These are phyloP conservation scores for Elgaria multicarinata DNA, from an alignment of 2,113 vertebrate species.

Conservation along the genomic window DNA sequence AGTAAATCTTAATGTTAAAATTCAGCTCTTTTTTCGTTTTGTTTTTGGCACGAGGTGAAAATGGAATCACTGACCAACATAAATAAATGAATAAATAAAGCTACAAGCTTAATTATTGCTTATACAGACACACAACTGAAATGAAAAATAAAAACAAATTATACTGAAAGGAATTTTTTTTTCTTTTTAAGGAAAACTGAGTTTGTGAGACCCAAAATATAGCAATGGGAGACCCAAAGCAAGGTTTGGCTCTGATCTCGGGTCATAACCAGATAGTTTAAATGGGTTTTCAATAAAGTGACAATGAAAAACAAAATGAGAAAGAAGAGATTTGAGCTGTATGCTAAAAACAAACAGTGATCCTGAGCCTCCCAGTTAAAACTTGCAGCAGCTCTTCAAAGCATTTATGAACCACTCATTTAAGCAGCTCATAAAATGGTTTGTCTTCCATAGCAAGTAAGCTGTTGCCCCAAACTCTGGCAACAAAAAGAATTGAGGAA, in stretches of 20 bases:
- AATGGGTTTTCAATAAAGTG: background rate
- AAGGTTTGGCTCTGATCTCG: background rate
- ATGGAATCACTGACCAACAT: conserved; percentile 69
- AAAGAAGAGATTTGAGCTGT: background rate
- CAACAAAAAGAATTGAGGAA: background rate
- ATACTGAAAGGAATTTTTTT: conserved; percentile 41
- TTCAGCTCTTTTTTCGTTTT: conserved; percentile 67
- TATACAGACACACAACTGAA: conserved; percentile 65
- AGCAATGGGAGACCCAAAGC: conserved; percentile 70
- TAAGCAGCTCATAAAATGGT: conserved; percentile 6
- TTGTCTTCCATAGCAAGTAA: conserved; percentile 23
- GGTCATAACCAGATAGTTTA: background rate
- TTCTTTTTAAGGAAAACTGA: conserved; percentile 28
- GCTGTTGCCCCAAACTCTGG: background rate
- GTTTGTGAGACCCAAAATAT: conserved; percentile 54
- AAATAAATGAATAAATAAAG: conserved; percentile 44
- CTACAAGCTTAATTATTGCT: conserved; percentile 51
- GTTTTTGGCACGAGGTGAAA: conserved; percentile 68
- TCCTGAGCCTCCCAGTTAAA: conserved; percentile 1
- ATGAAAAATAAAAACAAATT: conserved; percentile 46
- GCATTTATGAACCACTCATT: conserved; percentile 18
- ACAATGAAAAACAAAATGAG: conserved; percentile 10
- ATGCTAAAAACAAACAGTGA: background rate
- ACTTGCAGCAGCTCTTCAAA: background rate
- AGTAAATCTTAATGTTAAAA: conserved; percentile 55